Evolutionary conservation across 2,888 invertebrate genomes (phyloP), one percentile per base, ranked within the genome.

Genomic region (Caenorhabditis sp.): DNA sequence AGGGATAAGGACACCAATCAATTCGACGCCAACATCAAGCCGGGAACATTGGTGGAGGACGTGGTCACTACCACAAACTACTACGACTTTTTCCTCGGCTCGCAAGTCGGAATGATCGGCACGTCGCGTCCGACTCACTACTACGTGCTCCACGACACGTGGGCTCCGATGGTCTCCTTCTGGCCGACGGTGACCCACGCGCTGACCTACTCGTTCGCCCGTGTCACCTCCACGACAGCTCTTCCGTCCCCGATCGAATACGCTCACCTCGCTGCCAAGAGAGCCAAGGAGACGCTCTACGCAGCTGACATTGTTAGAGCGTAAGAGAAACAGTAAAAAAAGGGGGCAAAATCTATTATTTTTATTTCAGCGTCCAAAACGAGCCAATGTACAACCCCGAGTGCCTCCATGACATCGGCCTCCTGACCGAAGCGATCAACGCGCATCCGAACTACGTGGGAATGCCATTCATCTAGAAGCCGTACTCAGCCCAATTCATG

Each of bases 191-290:
- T 74, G 30, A 62, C 95, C 0, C 95, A 93, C 90, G 93, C 93
- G 88, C 90, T 96, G 50, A 95, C 95, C 87, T 94, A 95, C 89
- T 90, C 94, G 91, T 95, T 94, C 90, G 92, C 93, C 0, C 92
- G 95, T 5, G 95, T 95, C 89, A 93, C 93, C 80, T 85, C 88
- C 22, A 81, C 88, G 91, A 95, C 85, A 15, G 87, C 87, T 32
- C 86, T 89, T 91, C 94, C 39, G 8, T 86, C 89, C 1, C 89
- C 90, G 2, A 85, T 86, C 6, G 88, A 89, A 53, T 84, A 85
- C 27, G 84, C 84, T 20, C 83, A 84, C 71, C 46, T 81, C 22
- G 75, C 75, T 7, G 66, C 68, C 11, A 68, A 66, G 27, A 43
- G 75, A 4, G 74, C 66, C 26, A 74, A 66, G 59, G 74, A 74